Percentiles rank a stretch among this genome's conserved stretches.
These are phyloP conservation scores for Drosophila tripunctata DNA, from an alignment of 2,888 invertebrate genomes.

Conservation along the genomic window DNA sequence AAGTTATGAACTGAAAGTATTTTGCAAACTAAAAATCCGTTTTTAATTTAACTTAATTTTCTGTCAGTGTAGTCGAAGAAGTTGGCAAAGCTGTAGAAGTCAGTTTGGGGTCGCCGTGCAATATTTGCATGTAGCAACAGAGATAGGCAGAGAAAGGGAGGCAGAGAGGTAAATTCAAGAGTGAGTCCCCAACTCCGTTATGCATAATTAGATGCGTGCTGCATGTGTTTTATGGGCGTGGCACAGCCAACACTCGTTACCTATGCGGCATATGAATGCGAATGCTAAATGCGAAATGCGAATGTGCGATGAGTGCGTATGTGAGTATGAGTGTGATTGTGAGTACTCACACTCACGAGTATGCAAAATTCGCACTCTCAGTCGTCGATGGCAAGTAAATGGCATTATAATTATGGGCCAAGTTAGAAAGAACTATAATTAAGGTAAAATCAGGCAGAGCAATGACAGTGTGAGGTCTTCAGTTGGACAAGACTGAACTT, in stretches of 20 bases:
- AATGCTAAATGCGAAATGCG: background rate
- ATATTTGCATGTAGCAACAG: slow-evolving; percentile 46
- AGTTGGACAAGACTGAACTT: background rate
- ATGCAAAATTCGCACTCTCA: slow-evolving; percentile 27
- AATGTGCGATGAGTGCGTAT: slow-evolving; percentile 3
- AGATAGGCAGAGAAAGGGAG: background rate
- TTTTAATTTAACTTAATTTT: too few relatives aligned
- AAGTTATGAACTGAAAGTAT: too few relatives aligned
- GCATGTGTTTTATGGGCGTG: slow-evolving; percentile 60
- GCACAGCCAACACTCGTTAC: slow-evolving; percentile 36
- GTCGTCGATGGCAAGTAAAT: slow-evolving; percentile 37
- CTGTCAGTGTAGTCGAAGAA: background rate
- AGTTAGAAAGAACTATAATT: slow-evolving; percentile 42
- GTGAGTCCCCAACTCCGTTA: slow-evolving; percentile 25
- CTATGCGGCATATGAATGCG: slow-evolving; percentile 37
- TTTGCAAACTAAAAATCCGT: too few relatives aligned
- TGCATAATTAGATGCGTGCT: slow-evolving; percentile 75
- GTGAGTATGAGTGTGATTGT: slow-evolving; percentile 2
- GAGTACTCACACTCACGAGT: background rate
- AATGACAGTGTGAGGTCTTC: background rate
- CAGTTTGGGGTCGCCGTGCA: slow-evolving; percentile 14
- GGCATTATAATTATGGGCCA: slow-evolving; percentile 60
- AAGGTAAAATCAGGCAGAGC: slow-evolving; percentile 13
- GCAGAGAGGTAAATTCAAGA: slow-evolving; percentile 42
- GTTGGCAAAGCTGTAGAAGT: slow-evolving; percentile 7